A percentile compares a stretch with the other conserved stretches of the same genome.
These are phyloP conservation scores for Meriones unguiculatus DNA, from an alignment of 2,113 vertebrate genomes.

Conservation along the genomic window DNA sequence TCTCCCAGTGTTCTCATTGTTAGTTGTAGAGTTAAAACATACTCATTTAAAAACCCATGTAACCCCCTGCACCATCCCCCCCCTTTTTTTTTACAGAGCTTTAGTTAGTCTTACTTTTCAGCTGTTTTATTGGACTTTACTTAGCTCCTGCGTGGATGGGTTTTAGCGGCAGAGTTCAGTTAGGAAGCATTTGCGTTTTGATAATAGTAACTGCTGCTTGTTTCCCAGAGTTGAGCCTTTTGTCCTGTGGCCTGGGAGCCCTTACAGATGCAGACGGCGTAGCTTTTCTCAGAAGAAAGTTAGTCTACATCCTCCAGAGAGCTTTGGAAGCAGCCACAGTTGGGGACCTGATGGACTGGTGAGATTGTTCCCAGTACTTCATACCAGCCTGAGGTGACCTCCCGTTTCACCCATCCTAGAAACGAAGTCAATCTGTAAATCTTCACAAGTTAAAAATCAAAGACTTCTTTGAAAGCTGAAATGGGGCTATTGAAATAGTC, in stretches of 20 bases:
- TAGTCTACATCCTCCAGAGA: slow-evolving; percentile 81
- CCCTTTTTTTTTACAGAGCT: background rate
- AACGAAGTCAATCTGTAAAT: slow-evolving; percentile 44
- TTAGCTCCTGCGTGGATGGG: slow-evolving; percentile 66
- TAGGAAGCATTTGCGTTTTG: slow-evolving; percentile 79
- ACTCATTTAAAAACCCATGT: background rate
- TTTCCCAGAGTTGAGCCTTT: slow-evolving; percentile 83
- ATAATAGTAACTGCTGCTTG: slow-evolving; percentile 82
- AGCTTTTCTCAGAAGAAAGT: slow-evolving; percentile 79
- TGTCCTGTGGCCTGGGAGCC: slow-evolving; percentile 83
- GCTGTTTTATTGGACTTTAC: slow-evolving; percentile 3
- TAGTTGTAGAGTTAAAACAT: slow-evolving; percentile 9
- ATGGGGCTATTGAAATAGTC: background rate
- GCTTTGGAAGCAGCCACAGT: slow-evolving; percentile 69
- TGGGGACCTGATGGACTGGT: slow-evolving; percentile 59
- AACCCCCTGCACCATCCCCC: too few relatives aligned
- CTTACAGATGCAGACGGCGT: slow-evolving; percentile 84
- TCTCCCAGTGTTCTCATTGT: slow-evolving; percentile 40
- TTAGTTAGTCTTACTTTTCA: slow-evolving; percentile 20
- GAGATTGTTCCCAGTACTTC: slow-evolving; percentile 71
- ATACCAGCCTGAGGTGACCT: slow-evolving; percentile 72
- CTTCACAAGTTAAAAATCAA: slow-evolving; percentile 23
- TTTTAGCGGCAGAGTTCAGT: slow-evolving; percentile 80
- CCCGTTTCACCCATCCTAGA: background rate
- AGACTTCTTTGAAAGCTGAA: slow-evolving; percentile 49